phyloP scores from a whole-genome alignment of 2,797 vertebrate genomes.

The Rhinogobio ventralis region DNA sequence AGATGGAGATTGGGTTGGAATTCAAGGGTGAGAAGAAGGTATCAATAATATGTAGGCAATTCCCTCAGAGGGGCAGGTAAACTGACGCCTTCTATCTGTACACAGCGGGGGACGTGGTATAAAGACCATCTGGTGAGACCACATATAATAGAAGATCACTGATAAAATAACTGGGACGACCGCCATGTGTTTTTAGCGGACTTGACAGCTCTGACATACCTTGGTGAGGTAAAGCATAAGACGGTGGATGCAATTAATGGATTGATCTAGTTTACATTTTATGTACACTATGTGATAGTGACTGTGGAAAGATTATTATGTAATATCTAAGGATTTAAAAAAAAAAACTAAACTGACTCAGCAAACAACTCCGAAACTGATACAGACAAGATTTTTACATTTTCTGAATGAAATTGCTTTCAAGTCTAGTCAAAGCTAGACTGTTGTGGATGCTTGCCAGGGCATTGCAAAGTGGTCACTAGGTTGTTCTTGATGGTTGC shows the following conservation, averaged over 20 bases:
- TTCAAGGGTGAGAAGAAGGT: neutral
- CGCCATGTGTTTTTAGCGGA: neutral
- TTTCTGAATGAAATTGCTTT: neutral
- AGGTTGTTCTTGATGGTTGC: neutral
- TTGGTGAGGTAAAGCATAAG: neutral
- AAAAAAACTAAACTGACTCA: neutral
- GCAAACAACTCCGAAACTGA: neutral
- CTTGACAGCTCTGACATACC: constrained; percentile 15
- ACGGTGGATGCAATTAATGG: neutral
- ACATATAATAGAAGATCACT: neutral
- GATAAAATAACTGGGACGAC: neutral
- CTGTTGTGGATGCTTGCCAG: constrained; percentile 1
- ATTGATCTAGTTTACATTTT: constrained; percentile 4
- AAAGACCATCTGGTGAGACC: constrained; percentile 39
- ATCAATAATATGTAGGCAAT: constrained; percentile 29
- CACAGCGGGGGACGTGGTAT: neutral
- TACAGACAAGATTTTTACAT: neutral
- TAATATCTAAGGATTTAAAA: neutral
- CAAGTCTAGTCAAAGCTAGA: neutral
- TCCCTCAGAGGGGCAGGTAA: constrained; percentile 14
- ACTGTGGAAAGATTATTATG: neutral
- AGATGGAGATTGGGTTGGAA: neutral
- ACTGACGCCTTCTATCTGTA: constrained; percentile 6
- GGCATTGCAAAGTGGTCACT: neutral
- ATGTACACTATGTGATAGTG: neutral